phyloP scores from a whole-genome alignment of 2,797 vertebrate species.

The Rhinogobio ventralis region DNA sequence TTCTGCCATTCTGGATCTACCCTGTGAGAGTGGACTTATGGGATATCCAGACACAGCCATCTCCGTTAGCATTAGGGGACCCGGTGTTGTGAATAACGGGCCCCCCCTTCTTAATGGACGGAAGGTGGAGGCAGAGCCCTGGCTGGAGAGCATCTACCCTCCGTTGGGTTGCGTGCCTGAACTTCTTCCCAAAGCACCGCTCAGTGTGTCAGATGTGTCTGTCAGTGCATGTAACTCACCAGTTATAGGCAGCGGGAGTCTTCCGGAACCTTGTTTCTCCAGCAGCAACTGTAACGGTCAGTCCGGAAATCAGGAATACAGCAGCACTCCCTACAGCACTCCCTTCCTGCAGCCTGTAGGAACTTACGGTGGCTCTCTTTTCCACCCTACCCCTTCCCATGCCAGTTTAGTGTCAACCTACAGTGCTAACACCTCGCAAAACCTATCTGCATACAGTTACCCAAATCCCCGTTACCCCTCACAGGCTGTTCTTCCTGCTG shows the following conservation, averaged over 20 bases:
- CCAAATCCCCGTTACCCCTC: conserved; percentile 90
- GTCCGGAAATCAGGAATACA: conserved; percentile 90
- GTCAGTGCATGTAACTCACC: conserved; percentile 94
- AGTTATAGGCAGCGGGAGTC: conserved; percentile 88
- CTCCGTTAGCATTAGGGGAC: conserved; percentile 54
- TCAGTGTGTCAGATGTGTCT: conserved; percentile 84
- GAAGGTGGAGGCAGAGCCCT: conserved; percentile 91
- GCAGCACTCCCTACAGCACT: conserved; percentile 87
- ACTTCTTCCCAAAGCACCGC: conserved; percentile 79
- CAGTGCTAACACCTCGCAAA: conserved; percentile 91
- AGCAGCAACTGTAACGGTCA: conserved; percentile 94
- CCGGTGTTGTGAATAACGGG: conserved; percentile 74
- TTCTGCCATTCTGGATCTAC: conserved; percentile 94
- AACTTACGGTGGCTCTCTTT: conserved; percentile 89
- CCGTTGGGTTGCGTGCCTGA: conserved; percentile 90
- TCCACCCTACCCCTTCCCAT: conserved; percentile 78
- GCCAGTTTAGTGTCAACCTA: conserved; percentile 90
- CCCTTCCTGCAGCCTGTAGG: conserved; percentile 89
- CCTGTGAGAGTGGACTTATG: conserved; percentile 82
- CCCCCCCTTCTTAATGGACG: conserved; percentile 88
- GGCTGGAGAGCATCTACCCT: conserved; percentile 94
- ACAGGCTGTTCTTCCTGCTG: conserved; percentile 89
- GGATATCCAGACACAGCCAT: conserved; percentile 72
- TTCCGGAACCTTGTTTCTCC: conserved; percentile 94
- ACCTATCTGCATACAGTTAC: conserved; percentile 93